Percentiles rank a stretch among this genome's conserved stretches.
phyloP scores from a whole-genome alignment of 2,888 invertebrate genomes.

The Drosophila pegasa region DNA sequence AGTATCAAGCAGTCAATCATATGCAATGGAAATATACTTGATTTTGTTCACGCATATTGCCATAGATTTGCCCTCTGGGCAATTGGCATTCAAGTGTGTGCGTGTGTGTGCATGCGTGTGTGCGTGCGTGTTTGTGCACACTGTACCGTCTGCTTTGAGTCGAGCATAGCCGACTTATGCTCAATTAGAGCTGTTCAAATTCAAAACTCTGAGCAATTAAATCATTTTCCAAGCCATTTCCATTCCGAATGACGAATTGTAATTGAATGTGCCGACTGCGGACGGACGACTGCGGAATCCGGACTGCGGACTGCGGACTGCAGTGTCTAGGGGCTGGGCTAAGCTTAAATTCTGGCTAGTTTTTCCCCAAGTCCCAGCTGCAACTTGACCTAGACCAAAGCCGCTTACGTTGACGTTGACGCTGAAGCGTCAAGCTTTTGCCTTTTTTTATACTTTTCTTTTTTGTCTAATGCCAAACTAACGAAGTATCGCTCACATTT shows the following conservation, averaged over 20 bases:
- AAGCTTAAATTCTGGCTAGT: conserved; percentile 34
- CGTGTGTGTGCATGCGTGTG: neutral
- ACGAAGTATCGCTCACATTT: conserved; percentile 45
- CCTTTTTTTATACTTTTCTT: conserved; percentile 16
- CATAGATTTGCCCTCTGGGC: conserved; percentile 33
- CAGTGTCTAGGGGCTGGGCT: conserved; percentile 4
- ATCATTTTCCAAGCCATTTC: conserved; percentile 78
- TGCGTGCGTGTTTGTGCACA: neutral
- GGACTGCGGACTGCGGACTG: too few species aligned
- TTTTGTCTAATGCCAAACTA: conserved; percentile 46
- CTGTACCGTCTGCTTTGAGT: conserved; percentile 7
- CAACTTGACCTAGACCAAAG: conserved; percentile 78
- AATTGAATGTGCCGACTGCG: conserved; percentile 41
- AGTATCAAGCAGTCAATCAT: neutral
- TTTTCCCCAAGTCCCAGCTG: conserved; percentile 31
- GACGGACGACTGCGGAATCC: too few species aligned
- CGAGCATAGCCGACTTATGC: conserved; percentile 50
- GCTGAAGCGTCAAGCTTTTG: conserved; percentile 43
- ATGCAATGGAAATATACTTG: neutral
- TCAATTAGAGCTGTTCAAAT: conserved; percentile 73
- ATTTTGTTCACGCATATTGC: conserved; percentile 61
- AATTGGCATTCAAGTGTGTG: neutral
- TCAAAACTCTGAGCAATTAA: conserved; percentile 67
- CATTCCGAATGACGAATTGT: conserved; percentile 52
- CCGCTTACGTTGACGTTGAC: conserved; percentile 69